Base-by-base conservation (phyloP, 2,888 invertebrate species). In the Netelia fuscicornis region DNA sequence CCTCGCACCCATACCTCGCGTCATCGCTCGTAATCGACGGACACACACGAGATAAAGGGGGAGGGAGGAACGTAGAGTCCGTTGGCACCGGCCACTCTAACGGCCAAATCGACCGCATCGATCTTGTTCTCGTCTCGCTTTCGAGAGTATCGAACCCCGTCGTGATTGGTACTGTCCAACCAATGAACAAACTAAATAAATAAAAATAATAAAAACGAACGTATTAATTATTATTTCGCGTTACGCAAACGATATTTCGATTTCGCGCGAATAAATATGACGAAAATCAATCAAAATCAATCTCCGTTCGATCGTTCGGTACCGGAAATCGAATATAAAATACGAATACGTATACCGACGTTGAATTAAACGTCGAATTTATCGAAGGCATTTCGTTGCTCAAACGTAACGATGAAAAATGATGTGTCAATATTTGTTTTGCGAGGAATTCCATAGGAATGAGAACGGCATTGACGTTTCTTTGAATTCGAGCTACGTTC, bases 21-120 rank as follows among this genome's bases (percentile, higher is more conserved):
- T 76, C 76, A 65, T 76, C 65, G 30, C 83, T 72, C 56, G 75
- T 80, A 83, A 83, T 83, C 79, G 74, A 23, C 70, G 42, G 25
- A 81, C 54, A 75, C 62, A 25, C 74, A 11, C 30, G 30, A 30
- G 30, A 5, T 5, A 5, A 30, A 2, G 48, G 48, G 13, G 48
- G 13, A 13, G 11, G 11, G 10, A 10, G 11, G 48, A 2, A 48
- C 48, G 48, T 48, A 48, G 13, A 11, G 48, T 48, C 48, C 13
- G 48, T 13, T 48, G 48, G 48, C 11, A 13, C 48, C 10, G 6
- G 13, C 48, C 13, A 10, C 13, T 13, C 30, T 11, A 25, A n/a
- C 25, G 17, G 37, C 65, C 42, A 42, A 62, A 52, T 64, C 48
- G 11, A 48, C 48, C 25, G 20, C 25, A 13, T 11, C 23, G 25